A percentile compares a stretch with the other conserved stretches of the same genome.
These are phyloP conservation scores for Coecobrya sp. DNA, from an alignment of 2,888 invertebrate species.

Conservation along the genomic window DNA sequence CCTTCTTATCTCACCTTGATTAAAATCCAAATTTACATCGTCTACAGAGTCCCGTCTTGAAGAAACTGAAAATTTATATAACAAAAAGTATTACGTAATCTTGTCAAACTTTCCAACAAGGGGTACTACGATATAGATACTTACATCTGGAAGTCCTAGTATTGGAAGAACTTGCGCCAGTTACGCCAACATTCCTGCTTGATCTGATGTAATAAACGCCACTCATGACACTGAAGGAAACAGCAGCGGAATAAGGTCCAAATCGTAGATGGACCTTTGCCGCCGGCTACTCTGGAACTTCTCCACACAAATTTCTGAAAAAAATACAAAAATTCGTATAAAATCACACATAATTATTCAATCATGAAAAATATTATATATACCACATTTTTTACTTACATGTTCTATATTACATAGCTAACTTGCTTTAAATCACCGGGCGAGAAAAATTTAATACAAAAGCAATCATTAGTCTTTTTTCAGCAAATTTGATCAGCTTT, in stretches of 20 bases:
- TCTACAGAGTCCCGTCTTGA: constrained; percentile 80
- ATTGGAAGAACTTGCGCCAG: constrained; percentile 41
- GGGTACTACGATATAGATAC: no score
- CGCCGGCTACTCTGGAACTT: constrained; percentile 7
- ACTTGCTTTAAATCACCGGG: no score
- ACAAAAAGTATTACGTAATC: constrained; percentile 17
- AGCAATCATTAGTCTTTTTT: no score
- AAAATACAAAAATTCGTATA: background rate
- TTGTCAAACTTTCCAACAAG: no score
- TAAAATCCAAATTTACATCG: constrained; percentile 82
- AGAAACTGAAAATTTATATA: constrained; percentile 62
- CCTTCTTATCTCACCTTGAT: constrained; percentile 68
- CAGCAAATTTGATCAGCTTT: no score
- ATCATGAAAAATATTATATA: no score
- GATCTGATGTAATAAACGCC: constrained; percentile 68
- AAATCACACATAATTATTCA: background rate
- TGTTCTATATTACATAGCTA: no score
- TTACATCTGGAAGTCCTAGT: constrained; percentile 75
- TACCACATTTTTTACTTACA: no score
- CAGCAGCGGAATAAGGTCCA: constrained; percentile 54
- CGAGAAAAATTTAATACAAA: no score
- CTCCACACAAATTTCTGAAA: background rate
- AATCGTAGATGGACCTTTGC: constrained; percentile 36
- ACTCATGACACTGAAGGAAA: constrained; percentile 69
- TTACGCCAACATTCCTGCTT: constrained; percentile 74